Evolutionary conservation across 2,888 invertebrate species (phyloP), one percentile per base, ranked within the genome.

Genomic region (Cerceris ruficornis): DNA sequence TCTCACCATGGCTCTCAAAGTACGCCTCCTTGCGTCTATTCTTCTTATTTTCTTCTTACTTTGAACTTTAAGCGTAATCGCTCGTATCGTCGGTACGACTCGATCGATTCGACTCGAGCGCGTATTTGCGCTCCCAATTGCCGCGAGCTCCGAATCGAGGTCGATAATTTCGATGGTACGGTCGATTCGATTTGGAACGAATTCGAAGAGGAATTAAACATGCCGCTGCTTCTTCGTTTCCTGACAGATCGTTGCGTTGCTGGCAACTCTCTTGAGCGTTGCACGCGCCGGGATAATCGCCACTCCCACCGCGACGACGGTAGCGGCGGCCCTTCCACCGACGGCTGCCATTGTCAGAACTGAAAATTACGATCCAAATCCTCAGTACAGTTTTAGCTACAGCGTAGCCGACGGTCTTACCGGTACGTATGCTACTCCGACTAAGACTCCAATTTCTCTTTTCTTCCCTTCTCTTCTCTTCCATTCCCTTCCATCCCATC

Each of bases 341-440:
- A 80, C 88, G 42, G 82, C 86, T 14, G 50, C 86, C 49, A 70
- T 88, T 67, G 70, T 87, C 58, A 83, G 83, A 67, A 59, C 88
- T 8, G 89, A 90, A 77, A 85, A 88, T 80, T 91, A 86, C 75
- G 89, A 91, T 69, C 83, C 91, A 15, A 83, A 88, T 84, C 91
- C 91, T 54, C 89, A 90, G 65, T 92, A 92, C 80, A 91, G 90
- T 80, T 91, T 90, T 75, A 90, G 89, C 68, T 92, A 92, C 87
- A 91, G 89, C 78, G 90, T 91, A 7, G 90, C 91, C 15, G 91
- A 91, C 77, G 88, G 87, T 58, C 82, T 90, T 28, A 91, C 91
- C 0, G 91, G 91, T 91, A 84, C 77, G 75, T 81, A 50, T n/a
- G 9, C 1, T 46, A 46, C 46, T 46, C 41, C 11, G 6, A 11